Base-by-base conservation (phyloP, 2,113 vertebrate genomes). In the Brachyhypopomus occidentalis region DNA sequence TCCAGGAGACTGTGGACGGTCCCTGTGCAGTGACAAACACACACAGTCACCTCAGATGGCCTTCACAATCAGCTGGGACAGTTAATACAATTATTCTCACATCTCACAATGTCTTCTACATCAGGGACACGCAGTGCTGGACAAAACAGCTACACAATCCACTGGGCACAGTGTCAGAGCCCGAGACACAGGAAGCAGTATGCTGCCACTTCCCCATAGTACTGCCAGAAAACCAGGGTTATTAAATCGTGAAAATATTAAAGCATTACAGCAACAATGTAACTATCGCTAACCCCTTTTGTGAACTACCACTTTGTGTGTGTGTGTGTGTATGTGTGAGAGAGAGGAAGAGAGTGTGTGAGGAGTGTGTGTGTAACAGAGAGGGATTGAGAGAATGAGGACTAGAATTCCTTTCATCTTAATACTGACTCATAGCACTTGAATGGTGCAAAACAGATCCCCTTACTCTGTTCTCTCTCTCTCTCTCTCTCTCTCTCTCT, bases 351-450 rank as follows among this genome's bases (percentile, higher is more conserved):
- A 69, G 76, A 30, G 25, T 8, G 52, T 58, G 23, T 17, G 72
- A 2, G 55, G 45, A 25, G 45, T 14, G n/a, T n/a, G n/a, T n/a
- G n/a, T n/a, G n/a, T n/a, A n/a, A n/a, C n/a, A 52, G 52, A 52
- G 52, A 16, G 27, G 34, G 66, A 34, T n/a, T n/a, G 66, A 34
- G 38, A 23, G 38, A 48, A 88, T 83, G 87, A 89, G 81, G 89
- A 90, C 88, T 91, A 91, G 90, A 92, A 90, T 90, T 89, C 86
- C 88, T 93, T 94, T 94, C 91, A 94, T 93, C 90, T 92, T 92
- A 89, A 90, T 92, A 84, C 88, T 90, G 89, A 88, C n/a, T n/a
- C n/a, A n/a, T n/a, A n/a, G n/a, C n/a, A n/a, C n/a, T n/a, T n/a
- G n/a, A n/a, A n/a, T n/a, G n/a, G n/a, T n/a, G n/a, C 86, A 89